Percentiles rank a stretch among this genome's conserved stretches.
Conservation (phyloP, 2,888 invertebrate genomes). For the Auanema freiburgensis region DNA sequence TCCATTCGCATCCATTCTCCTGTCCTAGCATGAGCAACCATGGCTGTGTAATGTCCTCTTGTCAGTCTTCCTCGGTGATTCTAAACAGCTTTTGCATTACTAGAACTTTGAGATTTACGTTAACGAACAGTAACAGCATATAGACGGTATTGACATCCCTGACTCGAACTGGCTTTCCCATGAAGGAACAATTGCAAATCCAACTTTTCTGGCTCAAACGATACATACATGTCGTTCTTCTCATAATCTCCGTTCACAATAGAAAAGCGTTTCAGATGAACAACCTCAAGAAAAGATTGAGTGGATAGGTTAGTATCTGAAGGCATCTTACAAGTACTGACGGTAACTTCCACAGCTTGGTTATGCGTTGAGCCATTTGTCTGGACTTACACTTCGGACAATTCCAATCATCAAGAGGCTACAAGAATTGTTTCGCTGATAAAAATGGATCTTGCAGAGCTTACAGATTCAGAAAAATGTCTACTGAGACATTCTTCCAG, state of each 20-base stretch:
- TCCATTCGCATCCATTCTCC: conserved; percentile 53
- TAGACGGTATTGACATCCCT: conserved; percentile 37
- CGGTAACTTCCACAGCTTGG: conserved; percentile 54
- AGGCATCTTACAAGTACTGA: conserved; percentile 38
- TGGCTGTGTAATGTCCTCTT: conserved; percentile 58
- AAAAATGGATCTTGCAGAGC: not conserved
- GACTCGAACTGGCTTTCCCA: conserved; percentile 14
- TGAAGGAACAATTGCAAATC: conserved; percentile 46
- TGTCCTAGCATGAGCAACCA: conserved; percentile 31
- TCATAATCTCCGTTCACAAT: conserved; percentile 42
- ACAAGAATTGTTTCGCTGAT: conserved; percentile 5
- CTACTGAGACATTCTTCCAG: conserved; percentile 36
- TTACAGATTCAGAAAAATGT: conserved; percentile 35
- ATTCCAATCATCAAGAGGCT: conserved; percentile 57
- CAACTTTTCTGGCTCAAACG: conserved; percentile 44
- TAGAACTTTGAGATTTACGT: too few species aligned
- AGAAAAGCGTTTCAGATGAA: conserved; percentile 59
- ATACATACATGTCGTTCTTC: conserved; percentile 53
- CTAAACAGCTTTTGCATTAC: conserved; percentile 24
- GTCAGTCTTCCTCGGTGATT: conserved; percentile 57
- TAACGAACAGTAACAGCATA: conserved; percentile 61
- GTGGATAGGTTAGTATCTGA: not conserved
- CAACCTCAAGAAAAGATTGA: conserved; percentile 29
- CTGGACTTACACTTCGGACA: conserved; percentile 53
- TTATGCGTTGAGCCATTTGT: conserved; percentile 35